A percentile compares a stretch with the other conserved stretches of the same genome.
phyloP scores from a whole-genome alignment of 2,888 invertebrate species.

The Opisthograptis luteolata region DNA sequence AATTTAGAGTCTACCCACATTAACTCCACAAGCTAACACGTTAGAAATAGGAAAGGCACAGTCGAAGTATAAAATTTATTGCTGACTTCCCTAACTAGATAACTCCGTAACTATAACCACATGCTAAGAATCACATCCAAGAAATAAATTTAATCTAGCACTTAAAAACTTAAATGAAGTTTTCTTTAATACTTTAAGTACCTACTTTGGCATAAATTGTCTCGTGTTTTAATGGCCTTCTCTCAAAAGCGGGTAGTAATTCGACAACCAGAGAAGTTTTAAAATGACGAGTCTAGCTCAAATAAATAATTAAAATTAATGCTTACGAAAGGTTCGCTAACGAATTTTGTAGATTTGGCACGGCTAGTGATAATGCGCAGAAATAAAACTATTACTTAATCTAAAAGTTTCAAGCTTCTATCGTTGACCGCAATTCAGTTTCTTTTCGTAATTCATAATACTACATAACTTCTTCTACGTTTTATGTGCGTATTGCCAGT shows the following conservation, averaged over 20 bases:
- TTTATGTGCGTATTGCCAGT: constrained; percentile 76
- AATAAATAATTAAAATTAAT: constrained; percentile 37
- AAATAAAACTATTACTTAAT: constrained; percentile 36
- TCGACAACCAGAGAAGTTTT: constrained; percentile 44
- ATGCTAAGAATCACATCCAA: constrained; percentile 43
- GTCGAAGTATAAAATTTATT: constrained; percentile 84
- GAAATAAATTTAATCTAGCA: constrained; percentile 47
- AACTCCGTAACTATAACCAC: constrained; percentile 54
- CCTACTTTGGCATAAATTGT: constrained; percentile 46
- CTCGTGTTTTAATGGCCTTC: constrained; percentile 35
- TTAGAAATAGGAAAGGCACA: constrained; percentile 85
- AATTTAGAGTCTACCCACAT: constrained; percentile 71
- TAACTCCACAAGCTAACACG: constrained; percentile 77
- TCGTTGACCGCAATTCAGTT: constrained; percentile 41
- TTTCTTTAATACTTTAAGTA: constrained; percentile 39
- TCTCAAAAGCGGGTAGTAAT: constrained; percentile 41
- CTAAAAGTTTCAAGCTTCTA: constrained; percentile 42
- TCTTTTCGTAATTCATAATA: constrained; percentile 38
- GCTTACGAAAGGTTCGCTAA: constrained; percentile 43
- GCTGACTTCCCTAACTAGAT: constrained; percentile 81
- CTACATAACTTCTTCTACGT: constrained; percentile 58
- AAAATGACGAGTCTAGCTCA: constrained; percentile 43
- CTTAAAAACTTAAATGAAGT: constrained; percentile 41
- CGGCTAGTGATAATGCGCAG: constrained; percentile 55
- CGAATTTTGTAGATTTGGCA: constrained; percentile 70